Conservation (phyloP, 2,888 invertebrate species). For the Amiota mariae region DNA sequence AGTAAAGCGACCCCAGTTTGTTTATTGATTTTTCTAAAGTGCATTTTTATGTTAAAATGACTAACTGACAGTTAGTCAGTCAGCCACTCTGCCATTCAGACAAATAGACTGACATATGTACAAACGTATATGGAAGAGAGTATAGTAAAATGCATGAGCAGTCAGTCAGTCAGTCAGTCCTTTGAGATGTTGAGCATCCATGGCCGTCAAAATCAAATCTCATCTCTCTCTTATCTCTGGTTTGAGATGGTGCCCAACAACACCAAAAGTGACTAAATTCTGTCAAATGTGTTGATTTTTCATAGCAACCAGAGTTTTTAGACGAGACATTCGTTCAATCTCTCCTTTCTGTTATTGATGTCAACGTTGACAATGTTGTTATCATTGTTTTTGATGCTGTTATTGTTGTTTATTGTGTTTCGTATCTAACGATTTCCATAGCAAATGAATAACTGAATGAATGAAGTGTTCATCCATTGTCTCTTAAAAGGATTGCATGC, state of each 20-base stretch:
- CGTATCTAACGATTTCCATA: conserved; percentile 15
- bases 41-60: conserved; percentile 50
- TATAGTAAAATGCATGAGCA: background rate
- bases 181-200: too few relatives aligned
- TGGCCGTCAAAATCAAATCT: too few relatives aligned
- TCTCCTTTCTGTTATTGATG: conserved; percentile 5
- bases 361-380: conserved; percentile 13
- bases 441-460: too few relatives aligned
- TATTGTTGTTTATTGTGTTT: background rate
- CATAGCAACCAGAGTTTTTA: background rate
- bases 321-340: background rate
- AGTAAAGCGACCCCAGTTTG: background rate
- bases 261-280: background rate
- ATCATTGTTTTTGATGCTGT: background rate
- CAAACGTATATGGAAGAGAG: too few relatives aligned
- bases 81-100: background rate
- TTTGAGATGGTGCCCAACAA: background rate
- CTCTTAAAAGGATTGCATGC: conserved; percentile 32
- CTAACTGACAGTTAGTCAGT: conserved; percentile 9
- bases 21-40: conserved; percentile 42
- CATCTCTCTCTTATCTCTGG: too few relatives aligned
- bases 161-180: conserved; percentile 43
- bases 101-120: background rate
- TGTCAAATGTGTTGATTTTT: conserved; percentile 13
- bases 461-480: background rate